These are phyloP conservation scores for Ectropis crepuscularia DNA, from an alignment of 2,888 invertebrate species.

Conservation along the genomic window DNA sequence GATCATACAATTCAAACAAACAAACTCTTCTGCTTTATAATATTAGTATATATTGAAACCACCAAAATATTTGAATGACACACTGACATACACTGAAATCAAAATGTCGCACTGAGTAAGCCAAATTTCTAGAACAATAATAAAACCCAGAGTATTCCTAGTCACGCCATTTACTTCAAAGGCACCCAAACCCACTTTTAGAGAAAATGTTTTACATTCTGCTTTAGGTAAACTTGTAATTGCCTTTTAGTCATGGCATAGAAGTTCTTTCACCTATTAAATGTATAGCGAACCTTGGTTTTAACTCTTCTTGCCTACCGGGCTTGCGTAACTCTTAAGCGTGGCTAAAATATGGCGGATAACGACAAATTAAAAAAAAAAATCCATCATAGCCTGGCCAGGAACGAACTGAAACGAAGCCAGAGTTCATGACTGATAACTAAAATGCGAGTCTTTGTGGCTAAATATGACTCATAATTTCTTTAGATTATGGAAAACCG, in stretches of 20 bases:
- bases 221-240: constrained; percentile 46
- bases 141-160: constrained; percentile 30
- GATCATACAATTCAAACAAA: too few relatives aligned
- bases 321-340: too few relatives aligned
- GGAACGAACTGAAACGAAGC: too few relatives aligned
- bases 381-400: too few relatives aligned
- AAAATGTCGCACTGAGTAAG: constrained; percentile 23
- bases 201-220: constrained; percentile 38
- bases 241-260: constrained; percentile 45
- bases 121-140: constrained; percentile 27
- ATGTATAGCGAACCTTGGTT: constrained; percentile 3
- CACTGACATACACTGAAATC: constrained; percentile 13
- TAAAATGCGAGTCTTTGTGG: too few relatives aligned
- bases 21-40: too few relatives aligned
- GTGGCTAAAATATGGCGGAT: too few relatives aligned
- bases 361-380: too few relatives aligned
- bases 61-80: background rate
- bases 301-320: background rate
- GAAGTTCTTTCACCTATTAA: constrained; percentile 27
- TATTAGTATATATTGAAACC: too few relatives aligned
- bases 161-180: constrained; percentile 44
- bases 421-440: too few relatives aligned
- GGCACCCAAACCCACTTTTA: constrained; percentile 33
- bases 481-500: too few relatives aligned
- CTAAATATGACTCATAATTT: too few relatives aligned